These are phyloP conservation scores for Arrhopalites spinosus DNA, from an alignment of 2,888 invertebrate species.

Conservation along the genomic window DNA sequence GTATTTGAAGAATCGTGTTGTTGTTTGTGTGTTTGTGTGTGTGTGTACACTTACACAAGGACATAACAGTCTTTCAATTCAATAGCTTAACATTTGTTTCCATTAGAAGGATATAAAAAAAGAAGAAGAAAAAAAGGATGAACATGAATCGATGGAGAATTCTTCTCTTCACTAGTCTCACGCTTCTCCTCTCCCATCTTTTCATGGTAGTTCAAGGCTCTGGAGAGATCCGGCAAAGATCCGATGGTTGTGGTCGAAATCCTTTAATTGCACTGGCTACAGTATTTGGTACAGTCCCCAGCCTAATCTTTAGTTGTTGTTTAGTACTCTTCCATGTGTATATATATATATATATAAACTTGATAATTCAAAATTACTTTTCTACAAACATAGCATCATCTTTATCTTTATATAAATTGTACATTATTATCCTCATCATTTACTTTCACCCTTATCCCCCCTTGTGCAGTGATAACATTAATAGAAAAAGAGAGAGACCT, in stretches of 20 bases:
- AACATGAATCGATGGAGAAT: conserved; percentile 54
- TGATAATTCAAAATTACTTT: too few relatives aligned
- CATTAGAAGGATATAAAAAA: conserved; percentile 34
- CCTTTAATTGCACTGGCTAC: conserved; percentile 56
- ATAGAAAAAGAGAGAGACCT: too few relatives aligned
- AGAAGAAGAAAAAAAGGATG: not conserved
- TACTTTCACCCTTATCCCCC: too few relatives aligned
- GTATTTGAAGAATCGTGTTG: too few relatives aligned
- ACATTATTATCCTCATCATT: too few relatives aligned
- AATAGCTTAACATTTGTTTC: conserved; percentile 48
- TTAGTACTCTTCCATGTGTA: not conserved
- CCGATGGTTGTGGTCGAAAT: conserved; percentile 56
- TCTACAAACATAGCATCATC: too few relatives aligned
- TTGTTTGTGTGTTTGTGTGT: not conserved
- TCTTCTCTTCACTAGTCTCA: conserved; percentile 42
- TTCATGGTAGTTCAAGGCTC: conserved; percentile 8
- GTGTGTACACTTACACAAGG: not conserved
- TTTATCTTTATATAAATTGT: not conserved
- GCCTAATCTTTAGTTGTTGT: not conserved
- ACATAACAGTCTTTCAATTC: not conserved
- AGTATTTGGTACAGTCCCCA: conserved; percentile 50
- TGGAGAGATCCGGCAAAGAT: conserved; percentile 44
- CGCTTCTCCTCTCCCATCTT: conserved; percentile 37
- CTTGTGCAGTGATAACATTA: too few relatives aligned
- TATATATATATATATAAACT: not conserved